phyloP scores from a whole-genome alignment of 1,140 invertebrate species.

The Bradynema listronoti region DNA sequence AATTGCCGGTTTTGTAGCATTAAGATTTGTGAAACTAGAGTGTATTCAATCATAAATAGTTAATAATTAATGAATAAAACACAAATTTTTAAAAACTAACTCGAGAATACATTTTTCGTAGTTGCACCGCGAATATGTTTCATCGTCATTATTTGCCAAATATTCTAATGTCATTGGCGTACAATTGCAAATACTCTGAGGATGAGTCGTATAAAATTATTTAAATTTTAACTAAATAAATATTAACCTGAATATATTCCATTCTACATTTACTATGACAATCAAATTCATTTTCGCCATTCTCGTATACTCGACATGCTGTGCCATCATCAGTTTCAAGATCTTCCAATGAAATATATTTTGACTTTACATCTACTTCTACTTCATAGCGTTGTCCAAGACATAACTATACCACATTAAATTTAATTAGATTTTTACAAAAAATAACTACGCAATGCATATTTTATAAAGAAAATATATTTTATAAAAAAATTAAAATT shows the following conservation, averaged over 20 bases:
- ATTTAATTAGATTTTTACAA: neutral
- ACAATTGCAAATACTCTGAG: constrained; percentile 48
- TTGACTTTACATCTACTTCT: constrained; percentile 39
- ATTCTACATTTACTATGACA: constrained; percentile 45
- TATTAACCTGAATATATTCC: constrained; percentile 40
- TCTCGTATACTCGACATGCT: constrained; percentile 42
- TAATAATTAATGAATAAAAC: neutral
- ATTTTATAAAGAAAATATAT: no score
- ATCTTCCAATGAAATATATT: constrained; percentile 39
- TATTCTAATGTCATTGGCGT: constrained; percentile 43
- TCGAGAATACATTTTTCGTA: constrained; percentile 44
- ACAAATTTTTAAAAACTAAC: constrained; percentile 20
- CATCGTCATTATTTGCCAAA: constrained; percentile 34
- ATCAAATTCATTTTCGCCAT: constrained; percentile 46
- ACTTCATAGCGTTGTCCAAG: constrained; percentile 43
- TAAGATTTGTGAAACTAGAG: neutral
- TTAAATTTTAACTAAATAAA: neutral
- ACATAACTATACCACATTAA: constrained; percentile 37
- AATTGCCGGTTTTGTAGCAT: constrained; percentile 39
- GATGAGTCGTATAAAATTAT: neutral
- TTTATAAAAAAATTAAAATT: neutral
- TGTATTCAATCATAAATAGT: constrained; percentile 11
- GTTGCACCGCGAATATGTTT: constrained; percentile 45
- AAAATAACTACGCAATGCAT: no score
- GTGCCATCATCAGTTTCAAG: constrained; percentile 41